These are phyloP conservation scores for Amblyopsis rosae DNA, from an alignment of 2,113 vertebrate species.

Conservation along the genomic window DNA sequence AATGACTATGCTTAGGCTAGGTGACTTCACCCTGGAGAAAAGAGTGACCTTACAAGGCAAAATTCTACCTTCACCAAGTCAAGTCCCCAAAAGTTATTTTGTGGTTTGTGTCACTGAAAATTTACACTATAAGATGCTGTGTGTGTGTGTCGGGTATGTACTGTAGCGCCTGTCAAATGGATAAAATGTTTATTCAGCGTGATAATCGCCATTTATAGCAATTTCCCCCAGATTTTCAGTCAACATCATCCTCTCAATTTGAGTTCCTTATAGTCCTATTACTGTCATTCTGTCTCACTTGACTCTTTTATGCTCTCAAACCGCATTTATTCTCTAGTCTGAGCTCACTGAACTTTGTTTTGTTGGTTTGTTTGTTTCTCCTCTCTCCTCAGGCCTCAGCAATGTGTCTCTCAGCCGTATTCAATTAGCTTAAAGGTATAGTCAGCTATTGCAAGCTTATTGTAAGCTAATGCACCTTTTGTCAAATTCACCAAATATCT, in stretches of 20 bases:
- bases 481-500: too few relatives aligned
- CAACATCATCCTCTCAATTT: conserved; percentile 39
- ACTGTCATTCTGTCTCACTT: conserved; percentile 30
- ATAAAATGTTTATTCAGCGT: conserved; percentile 28
- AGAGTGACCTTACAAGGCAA: background rate
- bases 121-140: background rate
- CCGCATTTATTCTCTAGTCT: background rate
- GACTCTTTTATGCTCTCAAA: conserved; percentile 20
- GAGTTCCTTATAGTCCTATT: conserved; percentile 43
- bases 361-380: conserved; percentile 10
- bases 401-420: background rate
- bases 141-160: background rate
- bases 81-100: conserved; percentile 9
- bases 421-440: background rate
- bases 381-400: background rate
- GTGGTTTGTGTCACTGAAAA: conserved; percentile 5
- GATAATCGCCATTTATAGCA: conserved; percentile 15
- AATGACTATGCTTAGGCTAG: background rate
- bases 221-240: conserved; percentile 24
- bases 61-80: conserved; percentile 3
- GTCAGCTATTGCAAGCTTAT: too few relatives aligned
- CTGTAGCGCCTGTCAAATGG: background rate
- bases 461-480: too few relatives aligned
- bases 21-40: background rate
- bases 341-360: background rate